Base-by-base conservation (phyloP, 2,888 invertebrate species). In the Hofmannophila pseudospretella region DNA sequence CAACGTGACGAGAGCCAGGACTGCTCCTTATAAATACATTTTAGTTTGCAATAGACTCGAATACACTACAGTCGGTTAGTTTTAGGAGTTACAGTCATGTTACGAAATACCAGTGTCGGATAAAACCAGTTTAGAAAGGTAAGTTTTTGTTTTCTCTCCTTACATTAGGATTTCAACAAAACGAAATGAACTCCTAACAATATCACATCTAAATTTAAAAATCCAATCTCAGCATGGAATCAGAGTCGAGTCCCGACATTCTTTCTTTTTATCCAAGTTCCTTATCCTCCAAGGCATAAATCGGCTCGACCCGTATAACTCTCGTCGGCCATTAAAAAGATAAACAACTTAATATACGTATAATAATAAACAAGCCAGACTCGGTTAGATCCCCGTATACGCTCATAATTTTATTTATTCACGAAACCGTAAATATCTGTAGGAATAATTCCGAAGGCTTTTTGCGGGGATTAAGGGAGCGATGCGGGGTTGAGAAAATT, bases 341-440 rank as follows among this genome's bases (percentile, higher is more conserved):
- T 85, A 86, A 82, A 84, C 81, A 82, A 82, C 85, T 85, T 86
- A 84, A 86, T 85, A 82, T 80, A 84, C 74, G 77, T 72, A 85
- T 84, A 80, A 84, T 78, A 84, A 82, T 85, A 85, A 85, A 86
- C 74, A 82, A 80, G 66, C 57, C 63, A 58, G 78, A 71, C 77
- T 80, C 75, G 77, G 79, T 65, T 60, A 66, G 66, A 78, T 71
- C 69, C 72, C 68, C 59, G 71, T 70, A 65, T 68, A 68, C 68
- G 65, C 67, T 73, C 76, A 79, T 85, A 84, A 86, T 84, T 85
- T 85, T 86, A 85, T 85, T 86, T 85, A 86, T 86, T 84, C 82
- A 82, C 74, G 79, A 81, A 80, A 80, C 70, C 76, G 81, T 86
- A 85, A 85, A 86, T 85, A 86, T 82, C 79, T 73, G 74, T 77